Conservation (phyloP, 2,888 invertebrate species). For the Drosophila kokeensis region DNA sequence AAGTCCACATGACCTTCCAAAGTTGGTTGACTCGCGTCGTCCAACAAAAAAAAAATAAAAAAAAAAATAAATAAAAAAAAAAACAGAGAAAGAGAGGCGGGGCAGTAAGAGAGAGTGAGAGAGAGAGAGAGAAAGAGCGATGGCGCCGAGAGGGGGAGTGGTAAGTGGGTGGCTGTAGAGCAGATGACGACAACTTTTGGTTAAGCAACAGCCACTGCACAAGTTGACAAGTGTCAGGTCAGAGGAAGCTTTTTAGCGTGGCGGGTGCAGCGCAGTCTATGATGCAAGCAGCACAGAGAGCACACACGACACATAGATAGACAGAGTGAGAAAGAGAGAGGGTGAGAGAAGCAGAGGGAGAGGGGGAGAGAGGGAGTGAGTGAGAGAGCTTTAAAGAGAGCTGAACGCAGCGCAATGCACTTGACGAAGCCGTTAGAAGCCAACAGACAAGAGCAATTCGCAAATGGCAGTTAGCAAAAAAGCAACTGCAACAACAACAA, state of each 20-base stretch:
- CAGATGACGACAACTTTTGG: constrained; percentile 48
- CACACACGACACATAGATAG: constrained; percentile 4
- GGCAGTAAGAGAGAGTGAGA: not conserved
- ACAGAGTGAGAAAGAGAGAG: constrained; percentile 2
- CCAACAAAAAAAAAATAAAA: constrained; percentile 1
- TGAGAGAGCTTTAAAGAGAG: constrained; percentile 13
- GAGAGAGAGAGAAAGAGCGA: not conserved
- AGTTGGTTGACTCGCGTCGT: constrained; percentile 79
- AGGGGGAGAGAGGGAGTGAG: constrained; percentile 10
- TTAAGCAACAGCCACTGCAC: constrained; percentile 62
- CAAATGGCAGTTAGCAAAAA: constrained; percentile 55
- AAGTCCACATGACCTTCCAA: constrained; percentile 81
- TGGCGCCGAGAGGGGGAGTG: not conserved
- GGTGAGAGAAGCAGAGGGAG: constrained; percentile 4
- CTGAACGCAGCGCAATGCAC: constrained; percentile 37
- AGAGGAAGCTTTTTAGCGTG: constrained; percentile 16
- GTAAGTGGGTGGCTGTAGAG: constrained; percentile 5
- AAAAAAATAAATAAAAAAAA: too few species aligned
- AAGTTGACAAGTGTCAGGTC: constrained; percentile 47
- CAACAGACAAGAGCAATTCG: constrained; percentile 38
- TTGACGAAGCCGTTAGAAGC: constrained; percentile 64
- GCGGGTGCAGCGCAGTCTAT: constrained; percentile 19
- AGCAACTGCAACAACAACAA: constrained; percentile 35
- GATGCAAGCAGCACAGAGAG: constrained; percentile 39
- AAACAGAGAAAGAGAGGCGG: not conserved